phyloP scores from a whole-genome alignment of 2,888 invertebrate genomes.

The Dasysyrphus albostriatus region DNA sequence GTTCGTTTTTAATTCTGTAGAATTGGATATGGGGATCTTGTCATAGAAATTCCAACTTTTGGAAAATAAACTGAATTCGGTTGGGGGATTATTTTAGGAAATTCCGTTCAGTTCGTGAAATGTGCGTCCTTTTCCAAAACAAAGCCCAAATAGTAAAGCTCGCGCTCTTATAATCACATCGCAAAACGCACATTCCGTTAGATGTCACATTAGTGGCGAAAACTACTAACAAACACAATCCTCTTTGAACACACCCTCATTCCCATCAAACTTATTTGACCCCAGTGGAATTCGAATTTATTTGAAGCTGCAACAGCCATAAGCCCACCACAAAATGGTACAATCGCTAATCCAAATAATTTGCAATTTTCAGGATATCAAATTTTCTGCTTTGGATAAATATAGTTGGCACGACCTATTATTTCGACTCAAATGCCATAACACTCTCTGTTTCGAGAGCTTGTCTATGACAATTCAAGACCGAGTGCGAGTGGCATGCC shows the following conservation, averaged over 20 bases:
- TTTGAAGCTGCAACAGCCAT: neutral
- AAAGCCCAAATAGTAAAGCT: neutral
- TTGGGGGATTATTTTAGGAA: slow-evolving; percentile 26
- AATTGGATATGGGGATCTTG: neutral
- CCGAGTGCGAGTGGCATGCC: neutral
- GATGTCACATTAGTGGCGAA: neutral
- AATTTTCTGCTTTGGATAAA: slow-evolving; percentile 44
- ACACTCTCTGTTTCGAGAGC: neutral
- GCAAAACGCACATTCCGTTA: neutral
- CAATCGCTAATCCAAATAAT: slow-evolving; percentile 34
- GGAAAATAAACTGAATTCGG: slow-evolving; percentile 27
- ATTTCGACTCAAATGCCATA: slow-evolving; percentile 37
- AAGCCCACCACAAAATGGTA: neutral
- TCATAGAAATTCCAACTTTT: neutral
- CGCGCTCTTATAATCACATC: neutral
- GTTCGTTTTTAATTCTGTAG: neutral
- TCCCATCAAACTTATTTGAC: neutral
- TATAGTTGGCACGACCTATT: slow-evolving; percentile 31
- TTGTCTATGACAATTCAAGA: neutral
- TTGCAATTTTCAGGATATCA: slow-evolving; percentile 57
- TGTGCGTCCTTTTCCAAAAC: neutral
- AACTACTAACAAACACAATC: neutral
- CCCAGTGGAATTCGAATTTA: slow-evolving; percentile 5
- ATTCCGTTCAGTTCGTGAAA: slow-evolving; percentile 12
- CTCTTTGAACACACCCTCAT: neutral